phyloP scores from a whole-genome alignment of 2,797 vertebrate genomes.

The Aeoliscus strigatus region DNA sequence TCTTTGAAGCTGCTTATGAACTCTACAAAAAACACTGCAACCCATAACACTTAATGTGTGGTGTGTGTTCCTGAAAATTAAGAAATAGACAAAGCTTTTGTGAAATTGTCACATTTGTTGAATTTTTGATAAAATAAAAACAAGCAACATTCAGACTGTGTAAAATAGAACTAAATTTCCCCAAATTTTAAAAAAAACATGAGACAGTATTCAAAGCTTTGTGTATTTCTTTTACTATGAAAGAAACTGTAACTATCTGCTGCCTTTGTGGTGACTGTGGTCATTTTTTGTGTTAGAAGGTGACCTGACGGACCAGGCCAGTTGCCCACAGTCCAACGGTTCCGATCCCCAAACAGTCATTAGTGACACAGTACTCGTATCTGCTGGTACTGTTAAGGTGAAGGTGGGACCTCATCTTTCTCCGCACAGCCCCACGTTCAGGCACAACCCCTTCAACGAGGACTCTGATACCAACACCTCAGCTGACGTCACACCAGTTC shows the following conservation, averaged over 20 bases:
- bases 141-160: no score
- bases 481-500: constrained; percentile 83
- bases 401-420: constrained; percentile 33
- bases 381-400: constrained; percentile 20
- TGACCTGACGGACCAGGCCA: constrained; percentile 89
- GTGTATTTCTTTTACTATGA: constrained; percentile 32
- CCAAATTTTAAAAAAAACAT: no score
- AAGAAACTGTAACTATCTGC: not conserved
- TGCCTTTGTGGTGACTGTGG: not conserved
- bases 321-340: constrained; percentile 79
- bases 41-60: constrained; percentile 37
- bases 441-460: constrained; percentile 91
- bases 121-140: no score
- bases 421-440: constrained; percentile 80
- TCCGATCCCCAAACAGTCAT: constrained; percentile 80
- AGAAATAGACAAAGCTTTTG: constrained; percentile 44
- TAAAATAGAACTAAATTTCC: no score
- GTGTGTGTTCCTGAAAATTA: constrained; percentile 8
- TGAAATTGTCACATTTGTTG: constrained; percentile 12
- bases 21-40: constrained; percentile 20
- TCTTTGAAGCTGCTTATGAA: constrained; percentile 32
- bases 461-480: constrained; percentile 82
- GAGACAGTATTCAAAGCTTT: constrained; percentile 2
- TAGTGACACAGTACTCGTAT: constrained; percentile 55
- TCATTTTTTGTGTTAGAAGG: constrained; percentile 76